These are phyloP conservation scores for Pseudois nayaur DNA, from an alignment of 2,113 vertebrate genomes.

Conservation along the genomic window DNA sequence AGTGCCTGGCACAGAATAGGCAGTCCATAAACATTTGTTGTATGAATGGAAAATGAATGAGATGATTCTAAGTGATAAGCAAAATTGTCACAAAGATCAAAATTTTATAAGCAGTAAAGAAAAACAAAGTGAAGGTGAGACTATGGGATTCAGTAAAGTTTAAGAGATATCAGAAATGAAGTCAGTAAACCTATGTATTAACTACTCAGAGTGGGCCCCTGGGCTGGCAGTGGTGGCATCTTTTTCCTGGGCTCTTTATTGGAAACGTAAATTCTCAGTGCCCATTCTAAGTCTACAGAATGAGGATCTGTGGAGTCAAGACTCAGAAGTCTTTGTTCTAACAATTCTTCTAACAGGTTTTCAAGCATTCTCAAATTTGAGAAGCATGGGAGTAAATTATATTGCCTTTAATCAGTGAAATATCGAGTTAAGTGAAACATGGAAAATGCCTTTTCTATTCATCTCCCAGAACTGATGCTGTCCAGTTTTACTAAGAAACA, in stretches of 20 bases:
- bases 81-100: not conserved
- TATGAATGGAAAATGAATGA: not conserved
- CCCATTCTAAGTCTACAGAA: not conserved
- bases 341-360: not conserved
- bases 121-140: not conserved
- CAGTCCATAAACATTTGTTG: not conserved
- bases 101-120: not conserved
- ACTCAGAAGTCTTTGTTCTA: not conserved
- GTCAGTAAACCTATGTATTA: not conserved
- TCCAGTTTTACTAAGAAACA: not conserved
- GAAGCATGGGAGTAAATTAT: not conserved
- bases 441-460: not conserved
- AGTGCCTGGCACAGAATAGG: too few species aligned
- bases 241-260: not conserved
- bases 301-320: fast-evolving
- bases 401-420: not conserved
- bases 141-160: not conserved
- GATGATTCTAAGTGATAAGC: not conserved
- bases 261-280: not conserved
- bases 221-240: too few species aligned
- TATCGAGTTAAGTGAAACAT: not conserved
- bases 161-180: not conserved
- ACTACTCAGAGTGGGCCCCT: not conserved
- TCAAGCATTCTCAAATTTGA: too few species aligned
- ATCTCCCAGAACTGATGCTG: not conserved